Conservation (phyloP, 2,888 invertebrate species). For the Ophioninae sp. region DNA sequence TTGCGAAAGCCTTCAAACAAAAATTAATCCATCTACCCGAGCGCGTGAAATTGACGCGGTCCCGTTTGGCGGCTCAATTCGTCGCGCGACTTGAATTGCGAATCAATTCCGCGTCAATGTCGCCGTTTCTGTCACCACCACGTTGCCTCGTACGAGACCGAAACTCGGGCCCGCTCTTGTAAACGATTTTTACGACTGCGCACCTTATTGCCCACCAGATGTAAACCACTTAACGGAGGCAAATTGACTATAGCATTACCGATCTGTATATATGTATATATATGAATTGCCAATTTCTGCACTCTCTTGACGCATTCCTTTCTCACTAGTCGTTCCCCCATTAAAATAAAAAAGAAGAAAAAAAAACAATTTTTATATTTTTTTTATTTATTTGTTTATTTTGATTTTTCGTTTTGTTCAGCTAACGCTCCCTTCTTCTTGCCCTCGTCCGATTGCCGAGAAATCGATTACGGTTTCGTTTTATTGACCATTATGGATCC, state of each 20-base stretch:
- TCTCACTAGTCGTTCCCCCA: neutral
- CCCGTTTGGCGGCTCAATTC: slow-evolving; percentile 15
- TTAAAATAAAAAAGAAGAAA: no score
- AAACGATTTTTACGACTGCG: slow-evolving; percentile 71
- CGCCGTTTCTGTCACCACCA: slow-evolving; percentile 35
- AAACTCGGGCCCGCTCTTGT: slow-evolving; percentile 54
- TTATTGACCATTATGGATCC: slow-evolving; percentile 75
- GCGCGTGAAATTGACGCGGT: neutral
- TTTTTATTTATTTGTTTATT: neutral
- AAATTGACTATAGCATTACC: slow-evolving; percentile 71
- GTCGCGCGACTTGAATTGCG: slow-evolving; percentile 25
- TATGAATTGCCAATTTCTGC: slow-evolving; percentile 21
- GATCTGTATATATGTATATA: slow-evolving; percentile 15
- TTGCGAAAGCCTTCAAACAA: neutral
- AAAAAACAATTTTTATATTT: neutral
- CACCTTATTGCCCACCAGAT: slow-evolving; percentile 65
- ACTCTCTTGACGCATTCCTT: slow-evolving; percentile 30
- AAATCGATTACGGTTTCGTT: slow-evolving; percentile 76
- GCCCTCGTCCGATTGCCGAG: slow-evolving; percentile 72
- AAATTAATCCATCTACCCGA: no score
- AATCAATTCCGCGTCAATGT: slow-evolving; percentile 32
- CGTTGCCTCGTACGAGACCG: neutral
- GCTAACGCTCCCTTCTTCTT: slow-evolving; percentile 44
- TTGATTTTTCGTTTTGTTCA: neutral
- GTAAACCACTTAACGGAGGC: slow-evolving; percentile 75